A percentile compares a stretch with the other conserved stretches of the same genome.
These are phyloP conservation scores for Drosophila arawakana DNA, from an alignment of 1,140 invertebrate species.

Conservation along the genomic window DNA sequence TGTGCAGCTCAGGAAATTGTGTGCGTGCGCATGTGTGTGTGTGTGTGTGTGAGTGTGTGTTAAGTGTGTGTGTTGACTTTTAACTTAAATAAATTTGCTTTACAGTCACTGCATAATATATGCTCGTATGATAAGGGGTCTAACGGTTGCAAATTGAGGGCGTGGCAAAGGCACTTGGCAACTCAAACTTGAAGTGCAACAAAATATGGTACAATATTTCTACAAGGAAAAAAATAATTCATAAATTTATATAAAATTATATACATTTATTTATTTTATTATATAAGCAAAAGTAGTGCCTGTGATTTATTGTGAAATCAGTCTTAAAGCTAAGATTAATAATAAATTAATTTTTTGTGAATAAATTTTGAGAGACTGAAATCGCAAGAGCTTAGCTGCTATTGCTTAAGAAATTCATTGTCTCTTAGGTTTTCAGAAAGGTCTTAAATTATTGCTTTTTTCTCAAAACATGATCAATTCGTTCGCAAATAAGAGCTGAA, in stretches of 20 bases:
- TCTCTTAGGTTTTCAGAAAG: no score
- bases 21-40: constrained; percentile 6
- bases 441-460: no score
- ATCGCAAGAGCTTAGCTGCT: no score
- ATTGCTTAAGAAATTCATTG: no score
- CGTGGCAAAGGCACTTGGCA: constrained; percentile 14
- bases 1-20: constrained; percentile 33
- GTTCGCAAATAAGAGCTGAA: no score
- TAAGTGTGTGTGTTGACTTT: constrained; percentile 49
- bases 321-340: no score
- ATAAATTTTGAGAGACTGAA: no score
- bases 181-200: constrained; percentile 31
- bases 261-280: no score
- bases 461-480: no score
- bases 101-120: constrained; percentile 42
- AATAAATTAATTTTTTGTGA: no score
- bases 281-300: no score
- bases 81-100: constrained; percentile 69
- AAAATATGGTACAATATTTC: not conserved
- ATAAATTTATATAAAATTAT: not conserved
- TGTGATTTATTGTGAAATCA: no score
- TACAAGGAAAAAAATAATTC: not conserved
- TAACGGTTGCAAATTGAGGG: constrained; percentile 10
- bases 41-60: constrained; percentile 11
- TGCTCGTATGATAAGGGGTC: constrained; percentile 16